Percentiles rank a stretch among this genome's conserved stretches.
phyloP scores from a whole-genome alignment of 2,113 vertebrate species.

The Myotis brandtii region DNA sequence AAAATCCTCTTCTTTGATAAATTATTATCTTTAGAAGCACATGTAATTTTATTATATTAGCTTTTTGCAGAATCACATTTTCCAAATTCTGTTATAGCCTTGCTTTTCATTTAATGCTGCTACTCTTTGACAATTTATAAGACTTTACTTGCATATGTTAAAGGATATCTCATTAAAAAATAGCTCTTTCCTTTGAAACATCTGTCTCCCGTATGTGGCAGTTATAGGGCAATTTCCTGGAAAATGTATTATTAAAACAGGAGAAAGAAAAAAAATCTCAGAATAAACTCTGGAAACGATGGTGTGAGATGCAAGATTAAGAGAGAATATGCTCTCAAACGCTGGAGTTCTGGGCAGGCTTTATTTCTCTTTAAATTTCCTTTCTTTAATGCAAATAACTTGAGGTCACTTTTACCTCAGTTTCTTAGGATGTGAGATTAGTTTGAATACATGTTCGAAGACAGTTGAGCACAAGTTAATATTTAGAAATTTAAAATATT shows the following conservation, averaged over 20 bases:
- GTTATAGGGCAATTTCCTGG: slow-evolving; percentile 66
- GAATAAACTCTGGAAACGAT: neutral
- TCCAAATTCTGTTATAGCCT: neutral
- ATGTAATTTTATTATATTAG: neutral
- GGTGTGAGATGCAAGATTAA: neutral
- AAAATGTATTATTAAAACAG: slow-evolving; percentile 66
- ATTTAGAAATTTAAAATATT: neutral
- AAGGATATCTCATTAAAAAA: slow-evolving; percentile 52
- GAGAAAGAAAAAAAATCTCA: slow-evolving; percentile 41
- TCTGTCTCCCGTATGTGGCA: slow-evolving; percentile 71
- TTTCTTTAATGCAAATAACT: neutral
- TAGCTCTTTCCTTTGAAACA: slow-evolving; percentile 55
- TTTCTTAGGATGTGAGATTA: neutral
- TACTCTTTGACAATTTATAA: neutral
- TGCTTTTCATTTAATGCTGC: neutral
- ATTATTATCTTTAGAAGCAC: neutral
- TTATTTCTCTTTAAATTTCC: neutral
- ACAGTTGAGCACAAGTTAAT: neutral
- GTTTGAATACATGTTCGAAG: neutral
- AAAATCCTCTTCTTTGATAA: neutral
- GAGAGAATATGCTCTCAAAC: neutral
- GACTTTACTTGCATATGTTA: neutral
- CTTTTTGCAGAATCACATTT: neutral
- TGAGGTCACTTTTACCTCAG: neutral
- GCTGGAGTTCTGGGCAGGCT: neutral